phyloP scores from a whole-genome alignment of 2,113 vertebrate genomes.

The rabbit (Oryctolagus cuniculus) region DNA sequence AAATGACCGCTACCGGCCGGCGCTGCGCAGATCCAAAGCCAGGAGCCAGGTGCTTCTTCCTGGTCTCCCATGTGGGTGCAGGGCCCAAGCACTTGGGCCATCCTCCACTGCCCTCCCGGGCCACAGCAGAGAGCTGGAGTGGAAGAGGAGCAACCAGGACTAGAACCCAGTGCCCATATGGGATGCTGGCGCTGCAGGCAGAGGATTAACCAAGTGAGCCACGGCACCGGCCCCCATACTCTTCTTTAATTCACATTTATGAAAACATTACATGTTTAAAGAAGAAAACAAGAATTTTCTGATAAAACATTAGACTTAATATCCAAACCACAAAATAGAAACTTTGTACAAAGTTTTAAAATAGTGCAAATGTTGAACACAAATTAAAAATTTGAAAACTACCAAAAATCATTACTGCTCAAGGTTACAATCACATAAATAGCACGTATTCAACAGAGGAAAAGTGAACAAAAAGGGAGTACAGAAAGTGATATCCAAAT shows the following conservation, averaged over 20 bases:
- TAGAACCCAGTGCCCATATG: too few relatives aligned
- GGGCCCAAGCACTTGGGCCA: too few relatives aligned
- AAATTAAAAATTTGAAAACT: not conserved
- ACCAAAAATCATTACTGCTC: not conserved
- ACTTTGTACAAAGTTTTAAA: not conserved
- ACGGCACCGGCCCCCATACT: too few relatives aligned
- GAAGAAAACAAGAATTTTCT: not conserved
- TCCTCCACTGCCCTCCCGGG: too few relatives aligned
- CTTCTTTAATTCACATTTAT: conserved; percentile 9
- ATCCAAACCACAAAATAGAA: conserved; percentile 45
- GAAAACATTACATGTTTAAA: not conserved
- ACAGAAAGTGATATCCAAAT: not conserved
- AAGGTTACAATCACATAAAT: not conserved
- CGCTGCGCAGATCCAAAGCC: too few relatives aligned
- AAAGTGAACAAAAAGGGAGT: not conserved
- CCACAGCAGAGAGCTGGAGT: too few relatives aligned
- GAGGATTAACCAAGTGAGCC: too few relatives aligned
- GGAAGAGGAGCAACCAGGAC: too few relatives aligned
- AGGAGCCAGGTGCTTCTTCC: too few relatives aligned
- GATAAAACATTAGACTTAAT: not conserved
- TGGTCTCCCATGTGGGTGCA: too few relatives aligned
- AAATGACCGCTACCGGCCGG: too few relatives aligned
- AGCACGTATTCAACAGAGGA: not conserved
- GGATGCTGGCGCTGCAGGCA: too few relatives aligned
- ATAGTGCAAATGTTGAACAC: not conserved